phyloP scores from a whole-genome alignment of 2,888 invertebrate genomes.

The Bombylius discolor region DNA sequence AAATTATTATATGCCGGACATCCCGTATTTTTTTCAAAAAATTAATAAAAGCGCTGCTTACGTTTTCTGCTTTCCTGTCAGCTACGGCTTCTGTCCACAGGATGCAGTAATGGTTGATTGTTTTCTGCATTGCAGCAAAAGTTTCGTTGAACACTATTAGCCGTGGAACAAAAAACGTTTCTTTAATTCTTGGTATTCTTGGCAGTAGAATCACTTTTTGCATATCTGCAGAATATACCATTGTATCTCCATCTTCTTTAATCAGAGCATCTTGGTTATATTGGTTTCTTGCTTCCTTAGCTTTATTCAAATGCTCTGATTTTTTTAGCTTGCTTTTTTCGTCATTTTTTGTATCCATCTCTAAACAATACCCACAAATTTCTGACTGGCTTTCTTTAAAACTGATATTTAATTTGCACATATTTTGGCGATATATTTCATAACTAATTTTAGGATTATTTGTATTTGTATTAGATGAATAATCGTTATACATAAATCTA shows the following conservation, averaged over 20 bases:
- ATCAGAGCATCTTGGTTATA: neutral
- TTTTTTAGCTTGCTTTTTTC: neutral
- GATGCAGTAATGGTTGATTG: neutral
- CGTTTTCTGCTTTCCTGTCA: neutral
- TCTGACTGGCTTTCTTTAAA: neutral
- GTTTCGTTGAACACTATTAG: too few species aligned
- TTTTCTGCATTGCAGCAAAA: neutral
- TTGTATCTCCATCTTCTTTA: neutral
- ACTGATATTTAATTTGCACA: neutral
- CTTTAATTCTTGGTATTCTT: neutral
- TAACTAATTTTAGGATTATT: neutral
- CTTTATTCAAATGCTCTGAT: neutral
- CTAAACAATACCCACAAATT: neutral
- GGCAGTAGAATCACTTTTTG: neutral
- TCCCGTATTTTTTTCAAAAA: neutral
- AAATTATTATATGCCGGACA: neutral
- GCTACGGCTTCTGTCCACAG: neutral
- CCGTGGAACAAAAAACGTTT: neutral
- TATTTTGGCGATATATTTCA: neutral
- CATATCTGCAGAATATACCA: neutral
- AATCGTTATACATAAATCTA: neutral
- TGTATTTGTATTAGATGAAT: neutral
- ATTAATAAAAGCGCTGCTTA: neutral
- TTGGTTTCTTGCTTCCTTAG: neutral
- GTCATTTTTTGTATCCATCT: neutral